Conservation (phyloP, 2,888 invertebrate species). For the Yponomeuta sedellus region DNA sequence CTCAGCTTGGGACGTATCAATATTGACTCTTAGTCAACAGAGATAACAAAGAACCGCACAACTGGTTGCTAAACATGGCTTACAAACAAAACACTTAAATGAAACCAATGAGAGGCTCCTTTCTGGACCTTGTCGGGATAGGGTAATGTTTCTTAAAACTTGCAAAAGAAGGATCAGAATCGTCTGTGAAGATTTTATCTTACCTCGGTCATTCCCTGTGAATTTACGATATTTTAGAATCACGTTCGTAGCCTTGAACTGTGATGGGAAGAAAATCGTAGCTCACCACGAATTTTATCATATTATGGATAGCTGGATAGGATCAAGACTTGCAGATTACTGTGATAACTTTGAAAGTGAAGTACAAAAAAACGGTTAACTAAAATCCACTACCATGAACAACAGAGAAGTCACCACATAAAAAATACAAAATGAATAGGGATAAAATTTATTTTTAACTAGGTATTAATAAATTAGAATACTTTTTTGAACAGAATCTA, state of each 20-base stretch:
- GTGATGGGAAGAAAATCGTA: slow-evolving; percentile 56
- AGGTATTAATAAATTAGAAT: too few species aligned
- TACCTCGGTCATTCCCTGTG: slow-evolving; percentile 57
- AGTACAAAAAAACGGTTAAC: not conserved
- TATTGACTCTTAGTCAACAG: slow-evolving; percentile 53
- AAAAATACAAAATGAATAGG: not conserved
- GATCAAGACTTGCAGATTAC: not conserved
- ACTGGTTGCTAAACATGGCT: slow-evolving; percentile 59
- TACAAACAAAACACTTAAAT: slow-evolving; percentile 57
- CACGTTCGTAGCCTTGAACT: slow-evolving; percentile 69
- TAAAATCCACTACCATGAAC: not conserved
- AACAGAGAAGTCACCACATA: not conserved
- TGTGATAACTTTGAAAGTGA: not conserved
- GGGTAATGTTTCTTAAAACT: slow-evolving; percentile 23
- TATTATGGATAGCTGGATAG: not conserved
- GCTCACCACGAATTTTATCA: slow-evolving; percentile 31
- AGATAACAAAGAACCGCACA: slow-evolving; percentile 66
- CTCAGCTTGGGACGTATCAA: slow-evolving; percentile 43
- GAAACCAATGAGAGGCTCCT: slow-evolving; percentile 39
- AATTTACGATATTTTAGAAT: slow-evolving; percentile 68
- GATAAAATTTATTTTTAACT: too few species aligned
- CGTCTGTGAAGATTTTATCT: slow-evolving; percentile 23
- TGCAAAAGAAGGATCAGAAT: slow-evolving; percentile 24
- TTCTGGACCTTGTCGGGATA: slow-evolving; percentile 19
- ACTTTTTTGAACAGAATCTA: too few species aligned